Evolutionary conservation across 2,888 invertebrate genomes (phyloP).

Genomic region (Bombylius discolor): DNA sequence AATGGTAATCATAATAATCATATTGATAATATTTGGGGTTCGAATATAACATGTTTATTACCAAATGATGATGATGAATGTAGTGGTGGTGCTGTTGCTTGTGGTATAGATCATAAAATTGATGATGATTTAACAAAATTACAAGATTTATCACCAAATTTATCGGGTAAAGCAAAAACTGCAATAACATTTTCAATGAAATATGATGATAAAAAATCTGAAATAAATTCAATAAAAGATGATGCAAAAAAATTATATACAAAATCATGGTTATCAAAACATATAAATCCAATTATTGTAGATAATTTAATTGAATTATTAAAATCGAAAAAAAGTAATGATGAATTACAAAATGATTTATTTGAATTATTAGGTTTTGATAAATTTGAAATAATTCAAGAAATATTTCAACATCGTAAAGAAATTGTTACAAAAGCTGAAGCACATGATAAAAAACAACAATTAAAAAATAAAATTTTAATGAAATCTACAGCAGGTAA

Average conservation of each 20-base stretch:
- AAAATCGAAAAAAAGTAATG: slow-evolving; percentile 46
- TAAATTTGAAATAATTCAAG: slow-evolving; percentile 59
- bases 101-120: too few relatives aligned
- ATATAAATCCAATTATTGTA: slow-evolving; percentile 46
- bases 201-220: slow-evolving; percentile 16
- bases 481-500: slow-evolving; percentile 14
- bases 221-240: not conserved
- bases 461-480: slow-evolving; percentile 11
- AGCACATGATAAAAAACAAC: slow-evolving; percentile 20
- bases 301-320: slow-evolving; percentile 47
- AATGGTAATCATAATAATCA: not conserved
- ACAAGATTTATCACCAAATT: slow-evolving; percentile 12
- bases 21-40: slow-evolving; percentile 8
- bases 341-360: slow-evolving; percentile 67
- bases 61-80: slow-evolving; percentile 2
- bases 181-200: slow-evolving; percentile 23
- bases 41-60: slow-evolving; percentile 10
- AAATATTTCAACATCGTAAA: slow-evolving; percentile 50
- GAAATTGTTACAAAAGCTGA: slow-evolving; percentile 38
- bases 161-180: slow-evolving; percentile 17
- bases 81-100: not conserved
- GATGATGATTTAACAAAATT: not conserved
- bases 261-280: slow-evolving; percentile 42
- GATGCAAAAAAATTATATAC: slow-evolving; percentile 14
- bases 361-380: slow-evolving; percentile 86